These are phyloP conservation scores for Emmelina monodactyla DNA, from an alignment of 2,888 invertebrate genomes.

Conservation along the genomic window DNA sequence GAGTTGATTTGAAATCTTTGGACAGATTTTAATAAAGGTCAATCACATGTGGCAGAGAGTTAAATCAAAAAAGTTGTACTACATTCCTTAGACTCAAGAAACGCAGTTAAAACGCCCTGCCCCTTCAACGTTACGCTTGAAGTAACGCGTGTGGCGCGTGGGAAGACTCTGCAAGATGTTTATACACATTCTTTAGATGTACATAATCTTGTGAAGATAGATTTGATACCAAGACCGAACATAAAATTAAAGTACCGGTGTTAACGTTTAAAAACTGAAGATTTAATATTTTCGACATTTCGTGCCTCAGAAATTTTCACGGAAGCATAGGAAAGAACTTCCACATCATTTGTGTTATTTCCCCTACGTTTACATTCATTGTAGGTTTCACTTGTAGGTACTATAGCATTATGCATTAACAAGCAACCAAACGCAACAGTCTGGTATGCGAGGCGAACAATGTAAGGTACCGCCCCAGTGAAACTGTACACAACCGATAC, in stretches of 20 bases:
- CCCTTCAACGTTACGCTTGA: conserved; percentile 54
- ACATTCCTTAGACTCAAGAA: conserved; percentile 28
- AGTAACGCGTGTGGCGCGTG: conserved; percentile 50
- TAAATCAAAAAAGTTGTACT: conserved; percentile 24
- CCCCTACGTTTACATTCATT: conserved; percentile 23
- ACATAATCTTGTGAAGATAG: conserved; percentile 53
- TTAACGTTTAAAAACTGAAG: too few species aligned
- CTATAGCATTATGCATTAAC: conserved; percentile 49
- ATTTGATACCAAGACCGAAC: neutral
- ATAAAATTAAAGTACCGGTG: too few species aligned
- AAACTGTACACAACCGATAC: conserved; percentile 53
- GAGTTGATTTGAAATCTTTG: too few species aligned
- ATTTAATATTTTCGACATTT: too few species aligned
- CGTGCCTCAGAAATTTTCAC: conserved; percentile 35
- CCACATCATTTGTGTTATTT: too few species aligned
- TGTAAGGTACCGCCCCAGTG: conserved; percentile 38
- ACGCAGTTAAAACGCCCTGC: conserved; percentile 48
- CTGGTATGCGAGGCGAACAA: conserved; percentile 44
- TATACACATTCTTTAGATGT: conserved; percentile 54
- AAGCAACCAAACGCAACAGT: conserved; percentile 36
- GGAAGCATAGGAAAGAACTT: conserved; percentile 34
- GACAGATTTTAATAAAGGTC: neutral
- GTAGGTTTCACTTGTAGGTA: conserved; percentile 41
- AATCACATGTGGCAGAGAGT: neutral
- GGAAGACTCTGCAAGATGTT: conserved; percentile 42